Percentiles rank a stretch among this genome's conserved stretches.
Evolutionary conservation across 2,888 invertebrate species (phyloP).

Genomic region (Acronicta leporina): DNA sequence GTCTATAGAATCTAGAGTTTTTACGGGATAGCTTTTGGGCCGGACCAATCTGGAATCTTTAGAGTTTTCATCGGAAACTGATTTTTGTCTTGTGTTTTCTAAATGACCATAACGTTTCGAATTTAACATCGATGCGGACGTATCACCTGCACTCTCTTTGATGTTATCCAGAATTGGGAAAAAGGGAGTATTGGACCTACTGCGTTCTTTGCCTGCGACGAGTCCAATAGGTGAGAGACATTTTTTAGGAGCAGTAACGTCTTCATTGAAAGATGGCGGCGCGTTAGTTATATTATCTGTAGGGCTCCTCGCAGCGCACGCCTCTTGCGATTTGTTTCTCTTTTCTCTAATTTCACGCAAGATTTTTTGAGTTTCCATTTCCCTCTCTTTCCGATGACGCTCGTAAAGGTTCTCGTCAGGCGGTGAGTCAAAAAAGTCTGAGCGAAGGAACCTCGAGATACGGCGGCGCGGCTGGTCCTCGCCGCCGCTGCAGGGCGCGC

Average conservation of each 20-base stretch:
- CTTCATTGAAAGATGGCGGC: constrained; percentile 66
- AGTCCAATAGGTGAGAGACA: constrained; percentile 77
- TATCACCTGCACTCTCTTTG: constrained; percentile 78
- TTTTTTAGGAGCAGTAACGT: constrained; percentile 65
- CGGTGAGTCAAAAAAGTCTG: constrained; percentile 93
- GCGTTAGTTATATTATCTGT: constrained; percentile 63
- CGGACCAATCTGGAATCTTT: constrained; percentile 84
- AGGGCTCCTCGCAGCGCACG: constrained; percentile 67
- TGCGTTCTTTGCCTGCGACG: constrained; percentile 77
- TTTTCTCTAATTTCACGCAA: constrained; percentile 91
- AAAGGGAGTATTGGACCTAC: constrained; percentile 85
- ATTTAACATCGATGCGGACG: constrained; percentile 57
- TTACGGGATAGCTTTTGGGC: constrained; percentile 90
- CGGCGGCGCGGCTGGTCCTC: constrained; percentile 87
- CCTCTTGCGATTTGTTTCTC: constrained; percentile 79
- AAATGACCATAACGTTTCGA: constrained; percentile 56
- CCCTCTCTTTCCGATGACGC: constrained; percentile 90
- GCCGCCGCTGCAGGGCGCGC: constrained; percentile 54
- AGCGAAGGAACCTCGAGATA: constrained; percentile 91
- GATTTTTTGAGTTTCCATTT: constrained; percentile 91
- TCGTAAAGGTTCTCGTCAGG: constrained; percentile 91
- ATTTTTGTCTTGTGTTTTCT: constrained; percentile 58
- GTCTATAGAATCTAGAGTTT: constrained; percentile 74
- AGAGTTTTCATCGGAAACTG: constrained; percentile 67
- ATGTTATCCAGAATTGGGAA: constrained; percentile 87